Evolutionary conservation across 2,888 invertebrate species (phyloP), one percentile per base, ranked within the genome.

Genomic region (Scaptodrosophila latifasciaeformis): DNA sequence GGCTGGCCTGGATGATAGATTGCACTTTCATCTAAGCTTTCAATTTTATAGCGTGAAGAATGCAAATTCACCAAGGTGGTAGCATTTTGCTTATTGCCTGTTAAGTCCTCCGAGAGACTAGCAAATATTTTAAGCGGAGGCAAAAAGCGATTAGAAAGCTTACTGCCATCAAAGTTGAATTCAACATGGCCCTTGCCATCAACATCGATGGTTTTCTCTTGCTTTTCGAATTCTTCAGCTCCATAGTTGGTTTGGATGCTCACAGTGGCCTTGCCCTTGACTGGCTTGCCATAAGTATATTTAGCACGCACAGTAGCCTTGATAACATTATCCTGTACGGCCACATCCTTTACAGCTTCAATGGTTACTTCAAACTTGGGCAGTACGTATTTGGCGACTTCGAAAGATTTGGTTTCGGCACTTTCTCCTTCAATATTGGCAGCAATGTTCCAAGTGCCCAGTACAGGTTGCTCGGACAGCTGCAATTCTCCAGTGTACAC

Each of bases 341-440:
- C 92, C 4, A 92, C 90, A 85, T 95, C 95, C 49, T 92, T 90
- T 0, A 95, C 93, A 27, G 96, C 90, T 64, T 93, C 91, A 58
- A 98, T 91, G 24, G 90, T 90, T 55, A 98, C 94, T 81, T 96
- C 92, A 86, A 97, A 98, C 82, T 96, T 96, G 0, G 98, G 98
- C 61, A 96, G 87, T 47, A 97, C 93, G 82, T 96, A 96, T 85
- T 96, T 94, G 10, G 94, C 96, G 9, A 97, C 94, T 81, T 92
- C 90, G 34, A 85, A 82, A 10, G 50, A 43, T 62, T 86, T 82
- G 0, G 43, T 44, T 2, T 49, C 53, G 1, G 50, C n/a, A 1
- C 10, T n/a, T 1, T 69, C 70, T 2, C 66, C 71, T 43, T 89
- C 89, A 5, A 91, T 88, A 13, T 86, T 88, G 0, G 91, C 91